These are phyloP conservation scores for Mylabris phalerata DNA, from an alignment of 1,140 invertebrate genomes.

Conservation along the genomic window DNA sequence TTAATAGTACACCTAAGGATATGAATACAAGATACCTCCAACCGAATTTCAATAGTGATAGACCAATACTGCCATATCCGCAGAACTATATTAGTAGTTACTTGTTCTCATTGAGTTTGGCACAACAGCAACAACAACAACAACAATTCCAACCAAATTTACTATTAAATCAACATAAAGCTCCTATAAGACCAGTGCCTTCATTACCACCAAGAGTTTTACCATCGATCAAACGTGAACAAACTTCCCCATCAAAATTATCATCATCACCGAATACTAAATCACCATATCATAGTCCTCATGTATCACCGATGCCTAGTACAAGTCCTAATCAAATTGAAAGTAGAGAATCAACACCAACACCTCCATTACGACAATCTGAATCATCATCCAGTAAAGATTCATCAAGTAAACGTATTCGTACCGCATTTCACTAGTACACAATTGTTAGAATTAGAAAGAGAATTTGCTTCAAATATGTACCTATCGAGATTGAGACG, in stretches of 20 bases:
- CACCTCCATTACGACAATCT: slow-evolving; percentile 46
- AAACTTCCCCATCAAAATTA: slow-evolving; percentile 29
- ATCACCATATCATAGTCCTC: slow-evolving; percentile 25
- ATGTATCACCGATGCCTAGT: slow-evolving; percentile 40
- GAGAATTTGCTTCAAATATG: slow-evolving; percentile 86
- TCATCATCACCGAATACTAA: not conserved
- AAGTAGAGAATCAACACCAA: slow-evolving; percentile 51
- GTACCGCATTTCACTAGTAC: slow-evolving; percentile 91
- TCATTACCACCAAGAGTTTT: slow-evolving; percentile 22
- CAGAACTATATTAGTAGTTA: slow-evolving; percentile 54
- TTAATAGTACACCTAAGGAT: slow-evolving; percentile 54
- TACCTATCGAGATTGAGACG: slow-evolving; percentile 81
- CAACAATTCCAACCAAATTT: slow-evolving; percentile 39
- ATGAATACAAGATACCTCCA: slow-evolving; percentile 41
- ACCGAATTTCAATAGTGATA: slow-evolving; percentile 11
- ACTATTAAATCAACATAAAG: slow-evolving; percentile 19
- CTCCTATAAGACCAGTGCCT: slow-evolving; percentile 32
- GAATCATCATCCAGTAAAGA: slow-evolving; percentile 44
- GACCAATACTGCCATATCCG: slow-evolving; percentile 51
- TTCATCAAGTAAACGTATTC: slow-evolving; percentile 68
- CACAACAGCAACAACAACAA: slow-evolving; percentile 50
- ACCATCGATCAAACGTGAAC: slow-evolving; percentile 8
- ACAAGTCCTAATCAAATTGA: slow-evolving; percentile 43
- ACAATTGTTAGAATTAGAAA: slow-evolving; percentile 83
- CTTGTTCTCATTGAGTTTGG: slow-evolving; percentile 52